phyloP scores from a whole-genome alignment of 2,113 vertebrate genomes.

The Oryctolagus cuniculus region mOryCun1.1 NC_091448.1:8187501-8188000 shows the following conservation, averaged over 20 bases:
- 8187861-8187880: conserved; percentile 1
- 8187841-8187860: not conserved
- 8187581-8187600: not conserved
- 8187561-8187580: not conserved
- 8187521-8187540: not conserved
- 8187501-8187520: no score
- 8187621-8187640: not conserved
- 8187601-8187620: not conserved
- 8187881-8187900: conserved; percentile 42
- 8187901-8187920: conserved; percentile 63
- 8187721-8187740: not conserved
- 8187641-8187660: not conserved
- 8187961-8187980: conserved; percentile 77
- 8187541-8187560: not conserved
- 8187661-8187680: not conserved
- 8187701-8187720: no score
- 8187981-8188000: conserved; percentile 56
- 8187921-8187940: conserved; percentile 68
- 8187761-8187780: not conserved
- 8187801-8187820: conserved; percentile 33
- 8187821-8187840: not conserved
- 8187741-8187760: not conserved
- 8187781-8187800: not conserved
- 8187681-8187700: no score
- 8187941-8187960: conserved; percentile 70